Evolutionary conservation across 2,888 invertebrate species (phyloP), one percentile per base, ranked within the genome.

Genomic region (Urechis unicinctus): DNA sequence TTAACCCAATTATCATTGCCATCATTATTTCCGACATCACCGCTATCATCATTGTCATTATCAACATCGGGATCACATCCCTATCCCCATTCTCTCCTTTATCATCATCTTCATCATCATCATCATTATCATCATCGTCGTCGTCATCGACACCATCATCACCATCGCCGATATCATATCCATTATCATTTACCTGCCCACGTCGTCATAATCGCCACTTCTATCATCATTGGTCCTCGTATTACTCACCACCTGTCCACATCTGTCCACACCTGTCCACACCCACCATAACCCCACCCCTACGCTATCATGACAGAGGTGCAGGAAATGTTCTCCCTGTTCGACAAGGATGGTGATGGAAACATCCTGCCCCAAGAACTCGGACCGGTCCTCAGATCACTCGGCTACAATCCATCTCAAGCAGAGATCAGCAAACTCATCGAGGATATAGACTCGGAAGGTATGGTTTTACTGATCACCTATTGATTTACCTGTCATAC

Each of bases 291-390:
- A 36, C 41, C 9, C 41, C 17, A 9, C 17, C 17, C 41, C 9
- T 13, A 36, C 41, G 22, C 9, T 6, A 6, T 31, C 9, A 21
- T 6, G 30, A 13, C 59, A 59, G 59, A 57, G 50, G 57, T 59
- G 31, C 59, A 59, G 52, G 59, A 59, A 31, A 57, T 56, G 30
- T 59, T 59, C 52, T 59, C 59, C 2, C 41, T 59, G 36, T 59
- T 56, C 25, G 59, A 59, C 46, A 50, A 59, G 30, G 59, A 59
- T 48, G 59, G 59, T 6, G 59, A 59, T 36, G 59, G 59, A 2
- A 47, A 47, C 21, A 48, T 59, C 4, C 9, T 29, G 5, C 6
- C 26, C 31, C 5, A 52, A 41, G 59, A 59, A 36, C 47, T 57
- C 4, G 59, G 59, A 2, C 42, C 59, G 0, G 59, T 59, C 26